Base-by-base conservation (phyloP, 2,888 invertebrate species). In the Rhogogaster chlorosoma region DNA sequence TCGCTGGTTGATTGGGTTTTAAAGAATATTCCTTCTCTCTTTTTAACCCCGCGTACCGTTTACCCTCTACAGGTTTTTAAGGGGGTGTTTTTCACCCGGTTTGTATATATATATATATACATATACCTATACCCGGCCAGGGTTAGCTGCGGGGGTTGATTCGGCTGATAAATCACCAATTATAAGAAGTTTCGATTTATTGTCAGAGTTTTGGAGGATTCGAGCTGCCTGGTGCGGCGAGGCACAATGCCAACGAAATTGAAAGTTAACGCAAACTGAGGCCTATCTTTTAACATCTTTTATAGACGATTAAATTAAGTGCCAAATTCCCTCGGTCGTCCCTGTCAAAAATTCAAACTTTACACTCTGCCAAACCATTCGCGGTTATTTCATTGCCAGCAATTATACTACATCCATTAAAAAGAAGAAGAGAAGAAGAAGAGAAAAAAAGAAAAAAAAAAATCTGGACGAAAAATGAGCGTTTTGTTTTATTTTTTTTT, bases 141-240 rank as follows among this genome's bases (percentile, higher is more conserved):
- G 77, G 73, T 77, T 53, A 77, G 77, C 49, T 42, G 45, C 75
- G n/a, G 61, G 61, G 57, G 18, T 38, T 80, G 83, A 83, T 83
- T 83, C 83, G 67, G 18, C 67, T 83, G 83, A 83, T 83, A 83
- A 83, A 83, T 83, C 83, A 83, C 83, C 83, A 83, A 83, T 83
- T 83, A 83, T 83, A 83, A 83, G 83, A 83, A 83, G 83, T 83
- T 83, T 83, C 83, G 83, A 83, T 83, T 83, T 83, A 83, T 83
- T 83, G 83, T 83, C 83, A 83, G 83, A 83, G 83, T 83, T 83
- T 83, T 70, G 80, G 61, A 80, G n/a, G 80, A 49, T 22, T 29
- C 45, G 49, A 18, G 49, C 15, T 12, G 22, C 32, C 18, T 29
- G 53, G 29, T 36, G n/a, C 26, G 57, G 10, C n/a, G 36, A 45